Percentiles rank a stretch among this genome's conserved stretches.
Conservation (phyloP, 2,888 invertebrate species). For the Hemicrepidius hirtus region DNA sequence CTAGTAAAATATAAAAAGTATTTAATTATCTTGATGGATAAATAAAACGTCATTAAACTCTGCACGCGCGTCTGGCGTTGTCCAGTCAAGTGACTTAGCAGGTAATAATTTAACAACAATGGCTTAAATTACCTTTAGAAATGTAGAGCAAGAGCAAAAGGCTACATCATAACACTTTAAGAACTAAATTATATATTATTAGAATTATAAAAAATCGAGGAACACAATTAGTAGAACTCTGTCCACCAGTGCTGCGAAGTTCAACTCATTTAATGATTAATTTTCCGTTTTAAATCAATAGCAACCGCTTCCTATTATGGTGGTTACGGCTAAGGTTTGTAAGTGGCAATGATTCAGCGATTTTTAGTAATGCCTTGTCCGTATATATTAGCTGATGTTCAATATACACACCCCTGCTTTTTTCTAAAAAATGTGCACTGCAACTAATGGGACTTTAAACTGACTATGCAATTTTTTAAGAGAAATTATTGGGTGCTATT, state of each 20-base stretch:
- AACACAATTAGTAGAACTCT: slow-evolving; percentile 47
- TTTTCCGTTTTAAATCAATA: not conserved
- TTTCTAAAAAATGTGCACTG: slow-evolving; percentile 29
- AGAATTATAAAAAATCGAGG: slow-evolving; percentile 63
- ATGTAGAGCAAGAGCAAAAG: slow-evolving; percentile 67
- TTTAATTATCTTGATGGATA: slow-evolving; percentile 55
- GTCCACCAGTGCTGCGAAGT: slow-evolving; percentile 9
- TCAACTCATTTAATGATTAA: not conserved
- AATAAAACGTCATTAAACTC: slow-evolving; percentile 55
- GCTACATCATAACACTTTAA: slow-evolving; percentile 67
- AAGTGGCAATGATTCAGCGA: slow-evolving; percentile 54
- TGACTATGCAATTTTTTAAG: slow-evolving; percentile 39
- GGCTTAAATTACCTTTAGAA: slow-evolving; percentile 62
- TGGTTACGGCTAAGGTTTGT: slow-evolving; percentile 36
- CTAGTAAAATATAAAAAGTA: slow-evolving; percentile 35
- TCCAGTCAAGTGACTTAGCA: slow-evolving; percentile 36
- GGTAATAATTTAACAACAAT: slow-evolving; percentile 67
- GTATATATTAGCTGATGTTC: slow-evolving; percentile 49
- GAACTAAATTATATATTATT: slow-evolving; percentile 69
- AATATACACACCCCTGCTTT: slow-evolving; percentile 42
- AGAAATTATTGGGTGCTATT: slow-evolving; percentile 8
- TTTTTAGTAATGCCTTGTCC: slow-evolving; percentile 47
- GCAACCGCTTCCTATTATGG: not conserved
- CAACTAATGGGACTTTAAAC: slow-evolving; percentile 39
- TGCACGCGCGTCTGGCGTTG: slow-evolving; percentile 51